A percentile compares a stretch with the other conserved stretches of the same genome.
Conservation (phyloP, 2,113 vertebrate species). For the Dissostichus mawsoni region DNA sequence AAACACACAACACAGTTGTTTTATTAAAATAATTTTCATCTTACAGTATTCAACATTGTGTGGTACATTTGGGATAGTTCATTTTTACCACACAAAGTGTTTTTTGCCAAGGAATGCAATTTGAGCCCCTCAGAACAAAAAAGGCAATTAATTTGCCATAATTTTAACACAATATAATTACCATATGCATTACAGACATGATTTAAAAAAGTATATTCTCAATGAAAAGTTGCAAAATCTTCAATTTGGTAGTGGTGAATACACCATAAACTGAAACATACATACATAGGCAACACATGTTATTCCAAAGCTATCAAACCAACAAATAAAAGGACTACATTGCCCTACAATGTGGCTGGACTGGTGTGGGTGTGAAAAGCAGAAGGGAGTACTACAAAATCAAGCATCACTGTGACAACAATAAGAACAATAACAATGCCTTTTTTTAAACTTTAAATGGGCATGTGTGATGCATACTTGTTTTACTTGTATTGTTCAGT, state of each 20-base stretch:
- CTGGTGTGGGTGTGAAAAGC: too few relatives aligned
- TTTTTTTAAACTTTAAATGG: conserved; percentile 6
- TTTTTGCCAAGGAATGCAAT: background rate
- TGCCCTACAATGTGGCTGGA: too few relatives aligned
- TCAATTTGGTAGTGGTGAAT: background rate
- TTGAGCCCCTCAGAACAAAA: conserved; percentile 7
- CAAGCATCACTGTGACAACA: background rate
- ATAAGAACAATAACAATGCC: background rate
- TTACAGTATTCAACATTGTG: background rate
- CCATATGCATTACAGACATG: background rate
- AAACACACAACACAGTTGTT: background rate
- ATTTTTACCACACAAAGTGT: too few relatives aligned
- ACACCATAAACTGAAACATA: background rate
- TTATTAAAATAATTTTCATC: background rate
- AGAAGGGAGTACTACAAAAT: too few relatives aligned
- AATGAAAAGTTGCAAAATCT: conserved; percentile 2
- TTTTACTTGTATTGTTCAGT: background rate
- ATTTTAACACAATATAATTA: background rate
- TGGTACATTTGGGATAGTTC: background rate
- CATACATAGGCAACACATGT: too few relatives aligned
- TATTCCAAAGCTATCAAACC: too few relatives aligned
- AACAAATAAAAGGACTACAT: too few relatives aligned
- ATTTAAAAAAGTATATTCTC: conserved; percentile 6
- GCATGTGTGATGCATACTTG: background rate
- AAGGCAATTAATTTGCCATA: conserved; percentile 9